Evolutionary conservation across 92 coral and sea anemone genomes (phyloP).

Genomic region (Desmophyllum pertusum): DNA sequence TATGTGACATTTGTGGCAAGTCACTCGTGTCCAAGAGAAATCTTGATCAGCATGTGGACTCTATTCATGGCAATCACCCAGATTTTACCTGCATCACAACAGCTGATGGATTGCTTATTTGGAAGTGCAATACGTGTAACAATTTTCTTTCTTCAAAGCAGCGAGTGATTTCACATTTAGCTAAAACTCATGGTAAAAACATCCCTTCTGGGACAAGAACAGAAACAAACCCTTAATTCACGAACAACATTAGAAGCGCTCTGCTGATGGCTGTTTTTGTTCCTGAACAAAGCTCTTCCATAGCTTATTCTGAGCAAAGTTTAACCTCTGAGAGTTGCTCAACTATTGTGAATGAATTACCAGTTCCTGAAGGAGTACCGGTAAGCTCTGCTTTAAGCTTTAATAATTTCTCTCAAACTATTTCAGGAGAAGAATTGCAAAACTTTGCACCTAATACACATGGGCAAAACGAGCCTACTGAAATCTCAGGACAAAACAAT

Average conservation of each 20-base stretch:
- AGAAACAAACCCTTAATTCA: conserved; percentile 13
- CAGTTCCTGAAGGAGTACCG: not conserved
- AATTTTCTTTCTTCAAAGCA: conserved; percentile 35
- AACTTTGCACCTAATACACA: not conserved
- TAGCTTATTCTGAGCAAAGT: not conserved
- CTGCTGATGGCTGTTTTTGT: conserved; percentile 26
- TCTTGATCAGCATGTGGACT: conserved; percentile 20
- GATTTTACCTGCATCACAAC: not conserved
- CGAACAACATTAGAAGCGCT: conserved; percentile 36
- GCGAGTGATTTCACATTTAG: conserved; percentile 38
- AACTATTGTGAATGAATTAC: not conserved
- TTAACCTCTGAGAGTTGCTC: conserved; percentile 4
- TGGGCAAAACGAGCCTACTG: not conserved
- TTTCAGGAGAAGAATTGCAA: not conserved
- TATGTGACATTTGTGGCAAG: conserved; percentile 38
- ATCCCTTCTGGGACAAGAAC: conserved; percentile 5
- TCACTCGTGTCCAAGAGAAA: conserved; percentile 26
- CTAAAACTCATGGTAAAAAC: conserved; percentile 30
- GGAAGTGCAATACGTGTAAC: conserved; percentile 46
- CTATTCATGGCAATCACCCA: conserved; percentile 17
- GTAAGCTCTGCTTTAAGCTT: conserved; percentile 6
- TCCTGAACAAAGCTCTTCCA: not conserved
- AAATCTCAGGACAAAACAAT: not conserved
- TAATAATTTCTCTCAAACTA: conserved; percentile 22
- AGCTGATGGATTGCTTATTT: conserved; percentile 12